phyloP scores from a whole-genome alignment of 1,140 invertebrate genomes.

The Hestina assimilis region DNA sequence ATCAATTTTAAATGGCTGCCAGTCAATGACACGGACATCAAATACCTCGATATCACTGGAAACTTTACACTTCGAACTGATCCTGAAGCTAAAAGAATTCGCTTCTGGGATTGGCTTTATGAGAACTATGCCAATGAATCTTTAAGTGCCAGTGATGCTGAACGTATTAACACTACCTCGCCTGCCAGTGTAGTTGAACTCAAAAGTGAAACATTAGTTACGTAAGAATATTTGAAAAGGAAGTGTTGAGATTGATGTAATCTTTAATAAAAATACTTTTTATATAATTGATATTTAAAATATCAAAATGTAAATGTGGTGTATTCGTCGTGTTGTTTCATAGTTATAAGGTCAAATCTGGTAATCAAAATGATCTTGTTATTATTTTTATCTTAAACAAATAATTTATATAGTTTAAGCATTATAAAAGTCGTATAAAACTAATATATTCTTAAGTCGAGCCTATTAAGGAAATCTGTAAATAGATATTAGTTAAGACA shows the following conservation, averaged over 20 bases:
- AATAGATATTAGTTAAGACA: conserved; percentile 2
- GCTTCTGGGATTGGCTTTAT: conserved; percentile 81
- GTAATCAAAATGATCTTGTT: too few relatives aligned
- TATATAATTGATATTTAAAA: too few relatives aligned
- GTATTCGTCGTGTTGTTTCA: too few relatives aligned
- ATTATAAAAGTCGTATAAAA: too few relatives aligned
- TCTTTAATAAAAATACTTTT: not conserved
- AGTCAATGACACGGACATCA: conserved; percentile 73
- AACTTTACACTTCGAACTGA: conserved; percentile 72
- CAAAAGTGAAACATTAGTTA: not conserved
- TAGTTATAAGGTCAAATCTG: too few relatives aligned
- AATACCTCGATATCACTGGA: conserved; percentile 78
- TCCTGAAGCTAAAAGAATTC: conserved; percentile 76
- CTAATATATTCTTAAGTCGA: too few relatives aligned
- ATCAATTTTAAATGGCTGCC: conserved; percentile 78
- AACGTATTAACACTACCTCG: not conserved
- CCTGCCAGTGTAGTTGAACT: conserved; percentile 9
- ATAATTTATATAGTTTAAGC: too few relatives aligned
- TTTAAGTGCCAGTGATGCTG: not conserved
- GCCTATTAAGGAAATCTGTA: too few relatives aligned
- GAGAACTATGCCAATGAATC: conserved; percentile 61
- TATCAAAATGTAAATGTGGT: too few relatives aligned
- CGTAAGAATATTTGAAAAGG: conserved; percentile 26
- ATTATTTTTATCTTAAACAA: too few relatives aligned
- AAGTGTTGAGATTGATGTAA: conserved; percentile 14